These are phyloP conservation scores for Sphaerophoria rueppellii DNA, from an alignment of 2,888 invertebrate species.

Conservation along the genomic window DNA sequence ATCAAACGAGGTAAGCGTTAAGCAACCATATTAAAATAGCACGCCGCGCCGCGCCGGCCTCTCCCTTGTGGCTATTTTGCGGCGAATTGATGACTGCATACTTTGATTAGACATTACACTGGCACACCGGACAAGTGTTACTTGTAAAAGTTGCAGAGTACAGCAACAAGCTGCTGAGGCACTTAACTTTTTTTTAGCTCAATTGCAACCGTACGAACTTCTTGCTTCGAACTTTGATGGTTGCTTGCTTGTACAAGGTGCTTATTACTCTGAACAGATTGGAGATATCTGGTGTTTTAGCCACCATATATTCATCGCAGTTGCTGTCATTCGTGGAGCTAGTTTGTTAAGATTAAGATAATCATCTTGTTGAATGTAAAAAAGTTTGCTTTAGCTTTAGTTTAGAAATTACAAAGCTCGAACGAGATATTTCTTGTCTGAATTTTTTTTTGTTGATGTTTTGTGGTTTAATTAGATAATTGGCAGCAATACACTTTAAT, in stretches of 20 bases:
- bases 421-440: conserved; percentile 29
- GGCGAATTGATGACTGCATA: conserved; percentile 61
- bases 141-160: no score
- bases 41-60: not conserved
- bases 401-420: conserved; percentile 50
- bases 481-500: conserved; percentile 56
- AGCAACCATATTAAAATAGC: conserved; percentile 7
- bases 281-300: conserved; percentile 7
- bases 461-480: conserved; percentile 67
- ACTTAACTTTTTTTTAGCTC: conserved; percentile 11
- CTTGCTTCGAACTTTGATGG: conserved; percentile 2
- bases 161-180: conserved; percentile 8
- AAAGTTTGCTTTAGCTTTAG: conserved; percentile 53
- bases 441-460: no score
- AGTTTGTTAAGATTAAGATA: conserved; percentile 55
- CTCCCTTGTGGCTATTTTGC: not conserved
- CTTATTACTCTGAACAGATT: conserved; percentile 28
- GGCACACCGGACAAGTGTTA: not conserved
- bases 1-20: conserved; percentile 64
- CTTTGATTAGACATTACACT: conserved; percentile 4
- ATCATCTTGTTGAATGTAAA: conserved; percentile 51
- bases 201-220: not conserved
- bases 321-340: not conserved
- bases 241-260: conserved; percentile 29
- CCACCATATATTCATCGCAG: not conserved